Conservation (phyloP, 2,113 vertebrate species). For the Guaruba guarouba region DNA sequence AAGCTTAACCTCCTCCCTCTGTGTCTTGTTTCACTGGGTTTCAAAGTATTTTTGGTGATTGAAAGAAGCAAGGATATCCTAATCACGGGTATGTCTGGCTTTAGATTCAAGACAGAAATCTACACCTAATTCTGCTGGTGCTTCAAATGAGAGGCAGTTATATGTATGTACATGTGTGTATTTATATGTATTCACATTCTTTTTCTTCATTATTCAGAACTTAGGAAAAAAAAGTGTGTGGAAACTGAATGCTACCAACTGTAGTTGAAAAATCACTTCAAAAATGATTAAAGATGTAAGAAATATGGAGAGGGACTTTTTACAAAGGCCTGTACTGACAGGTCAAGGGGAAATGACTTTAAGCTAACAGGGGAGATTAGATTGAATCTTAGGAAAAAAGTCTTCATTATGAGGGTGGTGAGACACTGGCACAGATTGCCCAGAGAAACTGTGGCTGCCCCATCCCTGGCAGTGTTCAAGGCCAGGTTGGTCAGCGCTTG, state of each 20-base stretch:
- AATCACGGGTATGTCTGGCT: neutral
- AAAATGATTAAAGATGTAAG: neutral
- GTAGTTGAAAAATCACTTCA: neutral
- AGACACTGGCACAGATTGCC: neutral
- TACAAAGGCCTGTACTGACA: neutral
- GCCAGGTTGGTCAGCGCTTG: neutral
- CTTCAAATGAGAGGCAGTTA: neutral
- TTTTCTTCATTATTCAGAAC: neutral
- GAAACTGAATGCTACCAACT: neutral
- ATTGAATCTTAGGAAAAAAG: neutral
- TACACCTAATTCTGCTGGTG: neutral
- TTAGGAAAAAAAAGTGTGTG: neutral
- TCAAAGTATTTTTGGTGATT: neutral
- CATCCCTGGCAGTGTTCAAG: neutral
- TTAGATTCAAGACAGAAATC: neutral
- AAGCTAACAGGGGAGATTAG: neutral
- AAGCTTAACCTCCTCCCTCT: neutral
- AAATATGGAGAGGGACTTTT: neutral
- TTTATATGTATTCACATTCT: neutral
- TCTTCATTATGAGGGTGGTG: neutral
- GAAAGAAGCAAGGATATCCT: neutral
- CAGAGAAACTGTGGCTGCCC: neutral
- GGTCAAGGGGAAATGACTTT: neutral
- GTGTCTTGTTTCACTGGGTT: neutral
- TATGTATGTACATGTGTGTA: neutral